phyloP scores from a whole-genome alignment of 2,888 invertebrate species.

The Merodon equestris region DNA sequence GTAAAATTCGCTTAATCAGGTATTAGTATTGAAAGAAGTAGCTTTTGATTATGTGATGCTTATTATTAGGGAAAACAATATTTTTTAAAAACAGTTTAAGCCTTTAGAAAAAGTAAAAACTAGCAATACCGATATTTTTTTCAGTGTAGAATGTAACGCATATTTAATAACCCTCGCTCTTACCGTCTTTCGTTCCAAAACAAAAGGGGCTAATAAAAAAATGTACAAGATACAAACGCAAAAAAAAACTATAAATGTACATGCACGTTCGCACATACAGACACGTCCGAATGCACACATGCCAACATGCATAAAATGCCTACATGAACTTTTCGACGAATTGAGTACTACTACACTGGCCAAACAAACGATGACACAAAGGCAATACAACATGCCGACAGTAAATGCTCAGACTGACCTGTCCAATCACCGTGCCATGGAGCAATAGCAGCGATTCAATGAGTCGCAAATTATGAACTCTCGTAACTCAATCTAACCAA shows the following conservation, averaged over 20 bases:
- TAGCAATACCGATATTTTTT: slow-evolving; percentile 23
- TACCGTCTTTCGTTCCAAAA: slow-evolving; percentile 44
- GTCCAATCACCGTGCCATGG: slow-evolving; percentile 48
- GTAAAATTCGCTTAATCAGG: too few relatives aligned
- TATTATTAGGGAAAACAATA: too few relatives aligned
- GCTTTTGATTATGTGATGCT: too few relatives aligned
- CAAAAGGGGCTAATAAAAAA: slow-evolving; percentile 58
- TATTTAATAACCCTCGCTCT: slow-evolving; percentile 58
- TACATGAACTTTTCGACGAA: slow-evolving; percentile 54
- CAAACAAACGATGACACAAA: slow-evolving; percentile 51
- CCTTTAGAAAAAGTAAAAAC: too few relatives aligned
- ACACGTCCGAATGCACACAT: neutral
- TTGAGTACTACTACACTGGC: slow-evolving; percentile 52
- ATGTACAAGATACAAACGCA: slow-evolving; percentile 28
- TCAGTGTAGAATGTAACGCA: slow-evolving; percentile 59
- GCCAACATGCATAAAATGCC: neutral
- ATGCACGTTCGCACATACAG: slow-evolving; percentile 21
- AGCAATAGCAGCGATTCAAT: slow-evolving; percentile 59
- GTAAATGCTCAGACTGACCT: slow-evolving; percentile 52
- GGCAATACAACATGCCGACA: slow-evolving; percentile 36
- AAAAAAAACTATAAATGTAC: slow-evolving; percentile 41
- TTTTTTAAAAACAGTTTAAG: too few relatives aligned
- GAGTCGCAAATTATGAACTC: slow-evolving; percentile 65
- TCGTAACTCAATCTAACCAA: too few relatives aligned
- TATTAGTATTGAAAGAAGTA: too few relatives aligned